phyloP scores from a whole-genome alignment of 1,140 invertebrate genomes.

The Cecropterus lyciades region DNA sequence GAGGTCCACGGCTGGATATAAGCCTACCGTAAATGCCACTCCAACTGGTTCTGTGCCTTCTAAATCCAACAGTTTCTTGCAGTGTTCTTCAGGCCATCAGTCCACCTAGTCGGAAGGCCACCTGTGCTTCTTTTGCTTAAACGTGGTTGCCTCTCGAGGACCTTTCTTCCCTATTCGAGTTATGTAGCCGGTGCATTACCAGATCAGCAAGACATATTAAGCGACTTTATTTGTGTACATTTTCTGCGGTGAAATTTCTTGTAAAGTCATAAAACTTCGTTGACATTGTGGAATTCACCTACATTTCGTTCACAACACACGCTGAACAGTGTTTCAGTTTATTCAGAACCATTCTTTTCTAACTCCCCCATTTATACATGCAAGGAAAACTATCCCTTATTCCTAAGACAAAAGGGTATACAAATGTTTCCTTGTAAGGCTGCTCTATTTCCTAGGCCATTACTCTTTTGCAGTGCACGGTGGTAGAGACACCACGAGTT shows the following conservation, averaged over 20 bases:
- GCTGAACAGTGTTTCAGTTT: slow-evolving; percentile 37
- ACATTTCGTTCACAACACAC: slow-evolving; percentile 28
- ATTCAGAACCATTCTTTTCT: slow-evolving; percentile 40
- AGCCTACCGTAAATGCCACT: too few relatives aligned
- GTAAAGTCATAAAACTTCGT: slow-evolving; percentile 25
- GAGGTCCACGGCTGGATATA: too few relatives aligned
- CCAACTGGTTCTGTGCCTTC: too few relatives aligned
- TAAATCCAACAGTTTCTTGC: too few relatives aligned
- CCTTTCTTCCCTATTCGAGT: too few relatives aligned
- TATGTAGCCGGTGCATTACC: too few relatives aligned
- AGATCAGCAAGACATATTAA: too few relatives aligned
- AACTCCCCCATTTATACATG: slow-evolving; percentile 16
- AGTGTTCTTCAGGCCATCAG: too few relatives aligned
- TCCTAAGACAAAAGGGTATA: slow-evolving; percentile 30
- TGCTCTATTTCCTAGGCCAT: slow-evolving; percentile 49
- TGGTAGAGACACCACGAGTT: neutral
- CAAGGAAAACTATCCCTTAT: slow-evolving; percentile 35
- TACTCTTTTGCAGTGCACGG: slow-evolving; percentile 47
- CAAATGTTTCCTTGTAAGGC: slow-evolving; percentile 26
- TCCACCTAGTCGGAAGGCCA: too few relatives aligned
- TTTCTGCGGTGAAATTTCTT: slow-evolving; percentile 9
- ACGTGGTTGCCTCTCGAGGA: too few relatives aligned
- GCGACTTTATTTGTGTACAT: slow-evolving; percentile 5
- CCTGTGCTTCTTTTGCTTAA: too few relatives aligned
- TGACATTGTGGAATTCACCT: slow-evolving; percentile 27